A percentile compares a stretch with the other conserved stretches of the same genome.
These are phyloP conservation scores for Crotalus tigris DNA, from an alignment of 2,113 vertebrate species.

Conservation along the genomic window DNA sequence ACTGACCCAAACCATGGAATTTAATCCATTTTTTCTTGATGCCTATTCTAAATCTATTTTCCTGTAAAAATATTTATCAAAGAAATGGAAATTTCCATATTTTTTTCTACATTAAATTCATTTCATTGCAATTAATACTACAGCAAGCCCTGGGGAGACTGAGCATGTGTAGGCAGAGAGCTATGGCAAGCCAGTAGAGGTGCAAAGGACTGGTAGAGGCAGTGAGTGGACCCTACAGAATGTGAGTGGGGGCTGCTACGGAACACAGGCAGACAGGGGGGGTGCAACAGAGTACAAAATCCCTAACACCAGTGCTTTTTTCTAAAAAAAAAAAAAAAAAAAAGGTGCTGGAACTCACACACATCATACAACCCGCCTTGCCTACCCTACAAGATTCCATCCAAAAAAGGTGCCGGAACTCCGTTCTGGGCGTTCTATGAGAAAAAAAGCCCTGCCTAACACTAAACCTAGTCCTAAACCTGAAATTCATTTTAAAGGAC, in stretches of 20 bases:
- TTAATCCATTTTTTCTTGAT: neutral
- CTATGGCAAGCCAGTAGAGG: neutral
- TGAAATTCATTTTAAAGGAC: neutral
- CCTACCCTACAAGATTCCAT: no score
- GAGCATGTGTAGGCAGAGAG: neutral
- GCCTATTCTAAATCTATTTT: neutral
- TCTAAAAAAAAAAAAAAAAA: no score
- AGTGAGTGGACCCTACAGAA: neutral
- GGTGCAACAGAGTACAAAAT: neutral
- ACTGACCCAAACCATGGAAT: neutral
- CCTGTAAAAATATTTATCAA: neutral
- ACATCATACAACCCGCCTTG: no score
- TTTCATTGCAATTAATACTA: neutral
- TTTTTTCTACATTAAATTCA: neutral
- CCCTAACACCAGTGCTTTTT: neutral
- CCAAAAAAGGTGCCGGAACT: no score
- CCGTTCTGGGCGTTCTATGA: no score
- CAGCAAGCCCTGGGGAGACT: neutral
- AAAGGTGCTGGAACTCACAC: no score
- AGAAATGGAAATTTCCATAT: neutral
- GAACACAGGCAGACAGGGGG: neutral
- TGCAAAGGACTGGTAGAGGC: neutral
- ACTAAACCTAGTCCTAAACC: neutral
- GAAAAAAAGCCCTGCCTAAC: neutral
- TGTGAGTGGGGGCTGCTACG: neutral